Percentiles rank a stretch among this genome's conserved stretches.
phyloP scores from a whole-genome alignment of 2,113 vertebrate species.

The Microcebus lehilahytsara region DNA sequence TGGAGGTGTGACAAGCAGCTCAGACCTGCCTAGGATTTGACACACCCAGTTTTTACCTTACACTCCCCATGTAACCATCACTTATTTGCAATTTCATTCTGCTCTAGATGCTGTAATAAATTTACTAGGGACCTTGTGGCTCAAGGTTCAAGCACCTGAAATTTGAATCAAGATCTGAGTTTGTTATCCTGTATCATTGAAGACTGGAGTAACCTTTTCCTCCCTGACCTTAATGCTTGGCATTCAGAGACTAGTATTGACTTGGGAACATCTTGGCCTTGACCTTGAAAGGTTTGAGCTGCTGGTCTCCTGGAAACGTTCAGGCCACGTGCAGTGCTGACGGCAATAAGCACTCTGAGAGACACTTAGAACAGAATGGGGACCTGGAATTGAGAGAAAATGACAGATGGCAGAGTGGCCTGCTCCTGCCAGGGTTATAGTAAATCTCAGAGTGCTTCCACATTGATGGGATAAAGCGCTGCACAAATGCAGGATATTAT shows the following conservation, averaged over 20 bases:
- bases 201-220: neutral
- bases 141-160: neutral
- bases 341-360: neutral
- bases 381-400: neutral
- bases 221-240: neutral
- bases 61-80: accelerated
- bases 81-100: neutral
- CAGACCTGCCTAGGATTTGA: neutral
- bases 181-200: neutral
- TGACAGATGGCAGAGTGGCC: neutral
- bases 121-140: neutral
- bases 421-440: neutral
- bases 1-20: neutral
- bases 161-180: neutral
- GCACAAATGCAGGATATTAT: neutral
- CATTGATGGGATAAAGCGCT: neutral
- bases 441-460: neutral
- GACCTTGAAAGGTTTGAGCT: conserved; percentile 21
- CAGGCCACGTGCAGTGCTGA: neutral
- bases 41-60: neutral
- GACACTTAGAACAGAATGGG: neutral
- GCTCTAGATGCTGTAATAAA: neutral
- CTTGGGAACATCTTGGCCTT: conserved; percentile 38
- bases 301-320: neutral
- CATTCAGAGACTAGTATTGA: conserved; percentile 13